Evolutionary conservation across 2,113 vertebrate species (phyloP), one percentile per base, ranked within the genome.

Genomic region (Phalacrocorax pelagicus): DNA sequence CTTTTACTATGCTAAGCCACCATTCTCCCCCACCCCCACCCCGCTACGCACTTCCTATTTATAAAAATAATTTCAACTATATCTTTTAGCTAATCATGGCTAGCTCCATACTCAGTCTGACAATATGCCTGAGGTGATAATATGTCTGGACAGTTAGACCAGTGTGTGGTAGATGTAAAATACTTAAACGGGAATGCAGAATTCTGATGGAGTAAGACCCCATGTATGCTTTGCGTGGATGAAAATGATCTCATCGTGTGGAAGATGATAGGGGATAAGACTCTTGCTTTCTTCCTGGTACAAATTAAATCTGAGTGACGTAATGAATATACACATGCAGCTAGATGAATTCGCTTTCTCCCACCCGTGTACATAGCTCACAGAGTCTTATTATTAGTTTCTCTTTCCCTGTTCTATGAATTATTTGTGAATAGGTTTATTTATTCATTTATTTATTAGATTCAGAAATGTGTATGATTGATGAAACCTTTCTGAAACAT

Each of bases 101-200:
- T 82, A 94, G 55, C 91, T 89, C 90, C 85, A 77, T 86, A 94
- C 20, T 10, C 84, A 91, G 79, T 32, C 78, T 95, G 94, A 92
- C 88, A 80, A 27, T 91, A 47, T 91, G 95, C 94, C 89, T 87
- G 86, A 89, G 91, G 95, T 95, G 91, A 63, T 95, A 88, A 91
- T 95, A 73, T 77, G 69, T 78, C 70, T 92, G 94, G 91, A 92
- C 94, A 91, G 86, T 94, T 85, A 85, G 66, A 92, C 73, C 81
- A 85, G 54, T 71, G 49, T 94, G 91, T 94, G 84, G 91, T 92
- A 82, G 78, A 95, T 91, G 58, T 72, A 77, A 95, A 95, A 91
- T 88, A 59, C 78, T 92, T 79, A 71, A 95, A 44, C 52, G 27
- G 26, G 42, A 88, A 91, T 51, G 62, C 62, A 91, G 62, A 66